Percentiles rank a stretch among this genome's conserved stretches.
Evolutionary conservation across 1,140 invertebrate species (phyloP).

Genomic region (Trigoniulus corallinus): DNA sequence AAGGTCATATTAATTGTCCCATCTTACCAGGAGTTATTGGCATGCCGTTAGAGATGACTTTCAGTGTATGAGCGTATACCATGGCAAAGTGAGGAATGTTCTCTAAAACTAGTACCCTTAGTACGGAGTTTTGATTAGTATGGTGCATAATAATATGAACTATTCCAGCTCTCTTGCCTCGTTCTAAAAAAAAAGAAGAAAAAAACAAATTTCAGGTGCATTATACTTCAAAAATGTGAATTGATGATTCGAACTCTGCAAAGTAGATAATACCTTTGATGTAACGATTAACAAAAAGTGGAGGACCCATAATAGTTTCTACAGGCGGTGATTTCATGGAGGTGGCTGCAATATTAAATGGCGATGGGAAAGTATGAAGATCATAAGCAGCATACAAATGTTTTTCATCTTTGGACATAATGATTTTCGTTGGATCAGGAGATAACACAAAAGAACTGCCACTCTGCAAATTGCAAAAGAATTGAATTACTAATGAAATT

Average conservation of each 20-base stretch:
- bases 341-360: conserved; percentile 49
- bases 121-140: conserved; percentile 15
- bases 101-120: conserved; percentile 35
- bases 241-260: neutral
- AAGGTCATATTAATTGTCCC: too few species aligned
- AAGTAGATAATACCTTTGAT: conserved; percentile 39
- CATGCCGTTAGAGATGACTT: conserved; percentile 14
- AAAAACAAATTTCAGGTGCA: too few species aligned
- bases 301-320: conserved; percentile 40
- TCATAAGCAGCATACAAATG: conserved; percentile 49
- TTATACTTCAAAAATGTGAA: too few species aligned
- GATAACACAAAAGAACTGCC: conserved; percentile 5
- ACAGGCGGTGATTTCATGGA: conserved; percentile 29
- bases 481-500: neutral
- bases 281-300: conserved; percentile 60
- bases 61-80: conserved; percentile 76
- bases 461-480: conserved; percentile 5
- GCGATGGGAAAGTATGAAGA: conserved; percentile 13
- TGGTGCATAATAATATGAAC: conserved; percentile 35
- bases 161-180: conserved; percentile 61
- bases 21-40: conserved; percentile 7
- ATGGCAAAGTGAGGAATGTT: conserved; percentile 79
- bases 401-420: conserved; percentile 41
- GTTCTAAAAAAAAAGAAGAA: conserved; percentile 26
- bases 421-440: conserved; percentile 27